Evolutionary conservation across 1,140 invertebrate species (phyloP).

Genomic region (Drosophila asahinai): DNA sequence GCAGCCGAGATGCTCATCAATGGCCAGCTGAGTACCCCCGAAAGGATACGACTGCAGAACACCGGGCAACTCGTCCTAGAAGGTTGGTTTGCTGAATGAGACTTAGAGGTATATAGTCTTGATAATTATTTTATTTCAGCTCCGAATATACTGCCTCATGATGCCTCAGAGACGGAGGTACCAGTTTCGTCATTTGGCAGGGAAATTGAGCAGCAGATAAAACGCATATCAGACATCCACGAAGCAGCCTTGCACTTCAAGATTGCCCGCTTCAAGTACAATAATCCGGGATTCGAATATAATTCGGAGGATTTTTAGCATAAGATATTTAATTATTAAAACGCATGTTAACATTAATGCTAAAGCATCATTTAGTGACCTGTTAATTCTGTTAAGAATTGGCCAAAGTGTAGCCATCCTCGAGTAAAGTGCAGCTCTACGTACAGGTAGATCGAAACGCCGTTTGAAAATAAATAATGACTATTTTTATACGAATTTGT

Average conservation of each 20-base stretch:
- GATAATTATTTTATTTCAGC: conserved; percentile 23
- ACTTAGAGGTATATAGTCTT: background rate
- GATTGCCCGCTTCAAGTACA: conserved; percentile 81
- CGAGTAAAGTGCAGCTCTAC: background rate
- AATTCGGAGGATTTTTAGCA: conserved; percentile 19
- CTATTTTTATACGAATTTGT: background rate
- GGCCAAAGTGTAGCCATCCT: background rate
- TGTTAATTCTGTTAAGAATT: conserved; percentile 17
- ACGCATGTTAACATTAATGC: background rate
- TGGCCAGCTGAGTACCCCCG: background rate
- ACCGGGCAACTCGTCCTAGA: conserved; percentile 60
- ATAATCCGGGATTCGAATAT: conserved; percentile 80
- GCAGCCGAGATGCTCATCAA: background rate
- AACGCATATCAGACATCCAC: conserved; percentile 78
- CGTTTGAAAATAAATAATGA: background rate
- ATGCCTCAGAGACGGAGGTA: conserved; percentile 8
- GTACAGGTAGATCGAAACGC: background rate
- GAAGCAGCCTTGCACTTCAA: conserved; percentile 76
- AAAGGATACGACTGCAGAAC: background rate
- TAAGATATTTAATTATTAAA: background rate
- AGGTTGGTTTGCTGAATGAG: conserved; percentile 33
- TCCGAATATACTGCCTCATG: conserved; percentile 25
- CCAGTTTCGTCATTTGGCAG: conserved; percentile 26
- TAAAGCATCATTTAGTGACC: conserved; percentile 10
- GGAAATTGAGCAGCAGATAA: conserved; percentile 69